Evolutionary conservation across 1,140 invertebrate genomes (phyloP).

Genomic region (Drosophila rufa): DNA sequence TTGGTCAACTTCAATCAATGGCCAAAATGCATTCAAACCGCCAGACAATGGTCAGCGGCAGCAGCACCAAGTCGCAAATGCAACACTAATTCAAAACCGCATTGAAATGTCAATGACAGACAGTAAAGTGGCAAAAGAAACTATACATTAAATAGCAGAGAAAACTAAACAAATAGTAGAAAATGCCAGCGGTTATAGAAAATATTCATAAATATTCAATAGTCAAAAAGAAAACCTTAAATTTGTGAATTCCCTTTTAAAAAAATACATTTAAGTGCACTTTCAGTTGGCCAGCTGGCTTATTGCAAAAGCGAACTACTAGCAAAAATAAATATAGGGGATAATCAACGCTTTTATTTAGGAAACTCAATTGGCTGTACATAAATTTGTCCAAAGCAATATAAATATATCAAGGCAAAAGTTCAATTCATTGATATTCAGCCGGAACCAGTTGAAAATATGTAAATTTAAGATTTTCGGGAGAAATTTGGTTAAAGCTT

Average conservation of each 20-base stretch:
- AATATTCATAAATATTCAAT: constrained; percentile 16
- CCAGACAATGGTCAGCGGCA: constrained; percentile 23
- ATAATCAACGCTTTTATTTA: background rate
- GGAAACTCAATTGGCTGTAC: background rate
- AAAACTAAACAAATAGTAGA: background rate
- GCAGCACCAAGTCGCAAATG: constrained; percentile 8
- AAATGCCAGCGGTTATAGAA: background rate
- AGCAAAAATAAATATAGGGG: no score
- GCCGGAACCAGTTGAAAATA: background rate
- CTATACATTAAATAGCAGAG: background rate
- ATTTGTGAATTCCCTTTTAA: background rate
- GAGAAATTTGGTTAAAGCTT: background rate
- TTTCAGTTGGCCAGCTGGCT: no score
- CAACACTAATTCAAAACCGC: constrained; percentile 39
- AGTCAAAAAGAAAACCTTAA: constrained; percentile 3
- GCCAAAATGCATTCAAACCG: constrained; percentile 46
- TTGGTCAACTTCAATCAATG: constrained; percentile 58
- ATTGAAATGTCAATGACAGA: constrained; percentile 44
- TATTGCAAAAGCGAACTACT: no score
- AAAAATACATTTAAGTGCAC: background rate
- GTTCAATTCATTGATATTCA: background rate
- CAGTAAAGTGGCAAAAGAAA: constrained; percentile 12
- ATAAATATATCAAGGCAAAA: background rate
- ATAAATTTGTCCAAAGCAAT: background rate
- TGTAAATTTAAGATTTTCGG: background rate